These are phyloP conservation scores for Fragum sueziense DNA, from an alignment of 2,888 invertebrate genomes.

Conservation along the genomic window DNA sequence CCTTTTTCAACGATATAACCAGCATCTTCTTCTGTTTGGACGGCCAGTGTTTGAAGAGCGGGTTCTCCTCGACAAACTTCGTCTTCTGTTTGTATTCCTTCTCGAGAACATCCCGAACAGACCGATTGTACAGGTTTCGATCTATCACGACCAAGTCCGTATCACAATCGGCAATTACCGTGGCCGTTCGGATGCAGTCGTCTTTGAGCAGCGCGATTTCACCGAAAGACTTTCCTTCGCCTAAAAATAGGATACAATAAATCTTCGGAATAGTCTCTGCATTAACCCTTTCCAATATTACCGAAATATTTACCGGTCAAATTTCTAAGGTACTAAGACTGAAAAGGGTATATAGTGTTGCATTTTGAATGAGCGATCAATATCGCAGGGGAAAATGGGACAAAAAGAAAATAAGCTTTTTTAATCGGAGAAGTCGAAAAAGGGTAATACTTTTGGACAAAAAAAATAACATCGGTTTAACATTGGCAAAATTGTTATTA, in stretches of 20 bases:
- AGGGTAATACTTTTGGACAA: too few relatives aligned
- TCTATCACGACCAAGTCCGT: constrained; percentile 79
- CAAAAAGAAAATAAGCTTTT: too few relatives aligned
- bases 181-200: constrained; percentile 80
- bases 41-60: constrained; percentile 77
- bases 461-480: too few relatives aligned
- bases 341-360: too few relatives aligned
- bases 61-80: constrained; percentile 78
- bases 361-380: too few relatives aligned
- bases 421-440: too few relatives aligned
- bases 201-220: constrained; percentile 80
- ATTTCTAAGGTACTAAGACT: too few relatives aligned
- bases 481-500: too few relatives aligned
- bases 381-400: too few relatives aligned
- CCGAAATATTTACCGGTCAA: too few relatives aligned
- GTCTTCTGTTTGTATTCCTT: constrained; percentile 79
- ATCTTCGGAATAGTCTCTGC: too few relatives aligned
- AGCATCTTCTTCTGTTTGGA: constrained; percentile 77
- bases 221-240: constrained; percentile 79
- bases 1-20: constrained; percentile 78
- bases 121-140: constrained; percentile 77
- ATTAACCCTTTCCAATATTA: too few relatives aligned
- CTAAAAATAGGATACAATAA: constrained; percentile 68
- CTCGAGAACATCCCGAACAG: constrained; percentile 77
- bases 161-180: constrained; percentile 75